Evolutionary conservation across 2,797 vertebrate species (phyloP).

Genomic region (Delichon dasypus): DNA sequence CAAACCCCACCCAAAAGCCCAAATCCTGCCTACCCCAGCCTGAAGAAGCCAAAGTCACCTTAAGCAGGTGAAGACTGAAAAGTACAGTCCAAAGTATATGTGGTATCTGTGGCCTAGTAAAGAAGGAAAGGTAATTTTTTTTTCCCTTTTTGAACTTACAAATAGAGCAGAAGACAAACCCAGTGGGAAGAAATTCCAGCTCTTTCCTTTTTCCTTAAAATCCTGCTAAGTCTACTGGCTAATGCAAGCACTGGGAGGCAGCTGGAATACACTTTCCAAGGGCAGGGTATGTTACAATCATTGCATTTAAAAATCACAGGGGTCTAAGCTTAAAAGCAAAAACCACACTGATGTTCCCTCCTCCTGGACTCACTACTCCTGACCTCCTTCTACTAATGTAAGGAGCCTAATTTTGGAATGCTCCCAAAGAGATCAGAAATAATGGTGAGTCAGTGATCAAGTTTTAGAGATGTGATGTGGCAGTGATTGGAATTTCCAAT

Average conservation of each 20-base stretch:
- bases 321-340: not conserved
- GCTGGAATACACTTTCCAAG: not conserved
- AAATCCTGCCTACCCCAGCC: not conserved
- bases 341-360: not conserved
- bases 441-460: not conserved
- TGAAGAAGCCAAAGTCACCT: not conserved
- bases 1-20: not conserved
- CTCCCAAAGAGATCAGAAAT: not conserved
- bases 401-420: not conserved
- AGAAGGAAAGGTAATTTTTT: not conserved
- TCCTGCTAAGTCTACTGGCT: not conserved
- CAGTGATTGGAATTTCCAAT: not conserved
- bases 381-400: not conserved
- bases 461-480: not conserved
- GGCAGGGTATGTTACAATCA: not conserved
- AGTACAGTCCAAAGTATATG: not conserved
- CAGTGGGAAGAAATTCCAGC: not conserved
- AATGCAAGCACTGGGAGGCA: not conserved
- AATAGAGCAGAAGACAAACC: not conserved
- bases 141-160: not conserved
- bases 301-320: not conserved
- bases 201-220: not conserved
- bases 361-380: not conserved
- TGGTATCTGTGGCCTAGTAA: not conserved
- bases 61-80: not conserved